A percentile compares a stretch with the other conserved stretches of the same genome.
Conservation (phyloP, 2,113 vertebrate species). For the Vidua chalybeata region DNA sequence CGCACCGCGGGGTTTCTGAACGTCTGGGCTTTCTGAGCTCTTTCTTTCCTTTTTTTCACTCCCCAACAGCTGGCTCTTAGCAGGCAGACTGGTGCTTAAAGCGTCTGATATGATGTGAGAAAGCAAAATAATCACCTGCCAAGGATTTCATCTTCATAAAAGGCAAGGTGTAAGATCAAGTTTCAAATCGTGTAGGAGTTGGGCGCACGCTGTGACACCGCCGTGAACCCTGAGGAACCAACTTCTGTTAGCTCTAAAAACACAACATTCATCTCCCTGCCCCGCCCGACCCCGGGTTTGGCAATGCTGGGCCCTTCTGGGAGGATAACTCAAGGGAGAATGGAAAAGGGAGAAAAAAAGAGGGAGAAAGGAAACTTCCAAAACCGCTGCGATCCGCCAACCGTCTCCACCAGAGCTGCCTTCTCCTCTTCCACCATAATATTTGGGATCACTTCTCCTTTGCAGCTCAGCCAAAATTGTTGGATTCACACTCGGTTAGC, state of each 20-base stretch:
- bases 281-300: not conserved
- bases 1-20: not conserved
- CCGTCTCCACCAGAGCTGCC: not conserved
- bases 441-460: not conserved
- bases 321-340: not conserved
- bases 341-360: not conserved
- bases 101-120: slow-evolving; percentile 61
- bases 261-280: slow-evolving; percentile 62
- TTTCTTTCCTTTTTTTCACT: not conserved
- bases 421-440: not conserved
- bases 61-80: slow-evolving; percentile 62
- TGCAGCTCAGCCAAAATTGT: not conserved
- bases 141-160: slow-evolving; percentile 65
- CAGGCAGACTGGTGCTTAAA: slow-evolving; percentile 47
- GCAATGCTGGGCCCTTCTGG: not conserved
- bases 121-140: slow-evolving; percentile 79
- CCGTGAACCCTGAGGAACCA: slow-evolving; percentile 55
- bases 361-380: not conserved
- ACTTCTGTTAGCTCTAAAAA: slow-evolving; percentile 56
- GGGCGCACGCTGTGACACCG: slow-evolving; percentile 22
- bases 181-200: slow-evolving; percentile 64
- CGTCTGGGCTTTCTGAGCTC: not conserved
- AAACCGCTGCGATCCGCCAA: not conserved
- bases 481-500: slow-evolving; percentile 42
- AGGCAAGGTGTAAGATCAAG: slow-evolving; percentile 65